Evolutionary conservation across 1,140 invertebrate genomes (phyloP).

Genomic region (Euwallacea similis): DNA sequence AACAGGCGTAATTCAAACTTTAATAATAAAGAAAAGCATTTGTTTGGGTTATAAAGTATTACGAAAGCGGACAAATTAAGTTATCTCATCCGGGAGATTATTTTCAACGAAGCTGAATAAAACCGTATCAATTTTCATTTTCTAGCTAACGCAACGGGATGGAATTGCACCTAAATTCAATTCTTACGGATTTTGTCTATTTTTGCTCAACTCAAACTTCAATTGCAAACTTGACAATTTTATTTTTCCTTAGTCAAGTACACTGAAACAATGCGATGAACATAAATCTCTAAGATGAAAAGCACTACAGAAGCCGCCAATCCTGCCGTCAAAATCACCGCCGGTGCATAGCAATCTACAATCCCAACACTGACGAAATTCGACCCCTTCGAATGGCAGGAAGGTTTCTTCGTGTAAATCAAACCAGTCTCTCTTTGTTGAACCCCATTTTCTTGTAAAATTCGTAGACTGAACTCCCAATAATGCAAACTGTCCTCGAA

Average conservation of each 20-base stretch:
- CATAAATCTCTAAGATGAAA: background rate
- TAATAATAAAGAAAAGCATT: constrained; percentile 33
- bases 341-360: constrained; percentile 49
- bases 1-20: constrained; percentile 31
- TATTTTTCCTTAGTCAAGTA: background rate
- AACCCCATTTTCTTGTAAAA: constrained; percentile 63
- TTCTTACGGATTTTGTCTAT: no score
- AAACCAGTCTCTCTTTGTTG: constrained; percentile 58
- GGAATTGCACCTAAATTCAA: no score
- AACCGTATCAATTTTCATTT: constrained; percentile 28
- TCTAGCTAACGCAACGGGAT: background rate
- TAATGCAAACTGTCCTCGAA: constrained; percentile 14
- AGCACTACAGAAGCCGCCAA: background rate
- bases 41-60: constrained; percentile 32
- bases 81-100: constrained; percentile 32
- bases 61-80: constrained; percentile 16
- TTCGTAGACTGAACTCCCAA: constrained; percentile 56
- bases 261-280: background rate
- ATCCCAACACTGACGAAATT: constrained; percentile 51
- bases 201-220: no score
- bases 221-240: no score
- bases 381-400: constrained; percentile 53
- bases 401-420: constrained; percentile 63
- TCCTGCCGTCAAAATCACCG: constrained; percentile 40
- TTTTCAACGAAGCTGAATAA: constrained; percentile 17